A percentile compares a stretch with the other conserved stretches of the same genome.
Conservation (phyloP, 2,797 vertebrate species). For the Argya squamiceps region DNA sequence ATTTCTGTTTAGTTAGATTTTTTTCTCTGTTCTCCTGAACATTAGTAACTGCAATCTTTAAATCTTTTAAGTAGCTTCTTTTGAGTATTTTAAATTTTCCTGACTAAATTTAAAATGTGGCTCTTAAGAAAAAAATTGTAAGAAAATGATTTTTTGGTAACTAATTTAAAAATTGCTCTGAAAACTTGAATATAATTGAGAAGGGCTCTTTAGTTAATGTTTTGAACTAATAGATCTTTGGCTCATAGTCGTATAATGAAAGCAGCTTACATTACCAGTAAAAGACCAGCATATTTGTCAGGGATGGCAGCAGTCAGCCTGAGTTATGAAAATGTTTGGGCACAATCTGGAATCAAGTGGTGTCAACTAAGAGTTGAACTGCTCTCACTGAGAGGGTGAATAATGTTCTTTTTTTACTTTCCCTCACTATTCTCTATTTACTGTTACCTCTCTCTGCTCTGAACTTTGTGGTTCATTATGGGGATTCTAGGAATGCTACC, state of each 20-base stretch:
- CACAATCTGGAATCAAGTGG: not conserved
- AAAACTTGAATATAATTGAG: not conserved
- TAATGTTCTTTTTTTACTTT: not conserved
- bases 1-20: not conserved
- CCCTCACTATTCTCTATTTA: not conserved
- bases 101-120: not conserved
- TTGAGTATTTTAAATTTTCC: not conserved
- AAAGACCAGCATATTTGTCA: not conserved
- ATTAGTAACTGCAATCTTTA: not conserved
- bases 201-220: not conserved
- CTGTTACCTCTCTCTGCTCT: constrained; percentile 40
- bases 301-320: not conserved
- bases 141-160: not conserved
- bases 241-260: not conserved
- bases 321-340: not conserved
- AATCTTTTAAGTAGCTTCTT: not conserved
- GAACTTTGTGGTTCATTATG: constrained; percentile 60
- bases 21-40: not conserved
- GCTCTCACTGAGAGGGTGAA: not conserved
- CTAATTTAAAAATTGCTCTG: not conserved
- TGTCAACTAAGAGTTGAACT: constrained; percentile 10
- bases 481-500: constrained; percentile 44
- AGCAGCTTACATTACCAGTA: not conserved
- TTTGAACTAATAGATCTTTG: not conserved
- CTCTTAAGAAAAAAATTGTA: not conserved